Percentiles rank a stretch among this genome's conserved stretches.
phyloP scores from a whole-genome alignment of 2,888 invertebrate species.

The Caenorhabditis drosophilae region DNA sequence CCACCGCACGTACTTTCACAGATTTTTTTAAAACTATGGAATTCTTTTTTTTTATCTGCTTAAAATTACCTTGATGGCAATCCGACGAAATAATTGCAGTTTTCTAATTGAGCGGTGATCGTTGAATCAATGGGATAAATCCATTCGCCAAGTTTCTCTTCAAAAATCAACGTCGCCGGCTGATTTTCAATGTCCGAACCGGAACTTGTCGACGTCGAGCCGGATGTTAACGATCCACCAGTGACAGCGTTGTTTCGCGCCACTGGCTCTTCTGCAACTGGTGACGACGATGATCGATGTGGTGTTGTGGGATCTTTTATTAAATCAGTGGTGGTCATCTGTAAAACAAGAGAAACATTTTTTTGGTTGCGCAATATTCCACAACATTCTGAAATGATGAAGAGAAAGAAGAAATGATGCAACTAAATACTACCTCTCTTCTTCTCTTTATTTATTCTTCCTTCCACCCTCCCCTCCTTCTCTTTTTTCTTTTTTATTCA shows the following conservation, averaged over 20 bases:
- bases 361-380: too few relatives aligned
- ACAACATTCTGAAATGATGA: too few relatives aligned
- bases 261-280: slow-evolving; percentile 18
- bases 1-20: too few relatives aligned
- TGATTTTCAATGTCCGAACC: slow-evolving; percentile 2
- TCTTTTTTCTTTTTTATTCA: too few relatives aligned
- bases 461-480: too few relatives aligned
- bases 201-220: slow-evolving; percentile 11
- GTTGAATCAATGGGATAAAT: slow-evolving; percentile 44
- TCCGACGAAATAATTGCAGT: slow-evolving; percentile 47
- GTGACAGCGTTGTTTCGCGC: too few relatives aligned
- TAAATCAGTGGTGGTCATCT: slow-evolving; percentile 44
- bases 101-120: slow-evolving; percentile 36
- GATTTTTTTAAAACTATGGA: too few relatives aligned
- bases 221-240: slow-evolving; percentile 14
- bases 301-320: slow-evolving; percentile 1
- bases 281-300: not conserved
- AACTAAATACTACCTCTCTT: slow-evolving; percentile 31
- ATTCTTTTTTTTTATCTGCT: too few relatives aligned
- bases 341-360: slow-evolving; percentile 10
- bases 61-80: slow-evolving; percentile 38
- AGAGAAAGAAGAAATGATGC: slow-evolving; percentile 26
- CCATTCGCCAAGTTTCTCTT: slow-evolving; percentile 45
- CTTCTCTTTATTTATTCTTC: too few relatives aligned
- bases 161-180: slow-evolving; percentile 25